Conservation (phyloP, 2,888 invertebrate species). For the Polietes domitor region DNA sequence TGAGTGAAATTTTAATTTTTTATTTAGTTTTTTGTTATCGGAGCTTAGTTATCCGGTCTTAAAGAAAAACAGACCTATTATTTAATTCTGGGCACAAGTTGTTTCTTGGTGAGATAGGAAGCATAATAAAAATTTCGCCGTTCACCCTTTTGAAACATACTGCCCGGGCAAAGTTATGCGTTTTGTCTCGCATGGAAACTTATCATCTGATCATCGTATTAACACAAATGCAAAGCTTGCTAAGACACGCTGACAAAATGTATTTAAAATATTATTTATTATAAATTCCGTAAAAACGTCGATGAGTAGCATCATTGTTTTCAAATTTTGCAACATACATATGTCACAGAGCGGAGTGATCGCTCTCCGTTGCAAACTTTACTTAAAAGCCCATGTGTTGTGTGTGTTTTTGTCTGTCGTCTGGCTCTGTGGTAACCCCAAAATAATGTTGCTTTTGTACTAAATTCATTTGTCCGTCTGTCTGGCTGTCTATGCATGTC, state of each 20-base stretch:
- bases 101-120: no score
- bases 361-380: background rate
- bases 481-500: background rate
- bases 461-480: background rate
- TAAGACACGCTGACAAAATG: background rate
- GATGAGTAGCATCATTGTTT: background rate
- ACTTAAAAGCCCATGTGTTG: background rate
- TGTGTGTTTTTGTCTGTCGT: background rate
- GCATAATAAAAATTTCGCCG: no score
- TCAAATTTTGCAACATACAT: background rate
- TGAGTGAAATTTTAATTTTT: no score
- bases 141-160: background rate
- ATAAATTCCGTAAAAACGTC: background rate
- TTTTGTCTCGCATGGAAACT: background rate
- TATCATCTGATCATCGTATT: background rate
- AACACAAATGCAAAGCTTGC: background rate
- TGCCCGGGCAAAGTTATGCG: background rate
- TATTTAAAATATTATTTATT: background rate
- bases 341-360: background rate
- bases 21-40: no score
- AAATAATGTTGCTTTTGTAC: background rate
- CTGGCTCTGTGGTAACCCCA: background rate
- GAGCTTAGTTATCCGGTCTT: no score
- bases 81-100: no score
- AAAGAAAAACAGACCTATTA: no score